Base-by-base conservation (phyloP, 2,888 invertebrate species). In the Drosophila gaucha region DNA sequence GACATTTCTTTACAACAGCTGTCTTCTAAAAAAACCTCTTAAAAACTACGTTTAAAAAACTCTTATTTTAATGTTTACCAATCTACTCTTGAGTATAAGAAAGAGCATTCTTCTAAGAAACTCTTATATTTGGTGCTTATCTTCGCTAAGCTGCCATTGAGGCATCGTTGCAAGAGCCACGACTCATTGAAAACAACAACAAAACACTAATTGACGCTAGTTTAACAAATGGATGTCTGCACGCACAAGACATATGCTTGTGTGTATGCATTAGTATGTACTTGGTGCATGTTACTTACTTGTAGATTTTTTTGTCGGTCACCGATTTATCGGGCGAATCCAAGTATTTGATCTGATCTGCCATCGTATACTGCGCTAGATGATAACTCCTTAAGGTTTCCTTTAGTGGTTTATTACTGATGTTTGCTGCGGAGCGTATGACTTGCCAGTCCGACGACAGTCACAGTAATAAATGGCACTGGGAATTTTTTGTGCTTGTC, bases 301-400 rank as follows among this genome's bases (percentile, higher is more conserved):
- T 95, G 90, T 96, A 96, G 58, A 94, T 92, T 89, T 96, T 97
- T 89, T 95, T 95, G 91, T 97, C 97, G 74, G 94, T 94, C 56
- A 93, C 93, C 49, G 96, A 96, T 92, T 96, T 96, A 31, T 94
- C 93, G 9, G 96, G 96, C 71, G 92, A 91, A 43, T 92, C 82
- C 67, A 94, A 90, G 84, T 91, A 91, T 20, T 66, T 74, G 4
- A 90, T 77, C 24, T 56, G 62, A 1, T 80, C 76, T 10, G 75
- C 59, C 85, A 85, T 87, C 22, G 14, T 50, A 9, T 6, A 1
- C 12, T 18, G 14, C 20, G 4, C 8, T 30, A 6, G 43, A 6
- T 46, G 28, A n/a, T 22, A 31, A 16, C 18, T 51, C 9, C 14
- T 52, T 18, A 9, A 41, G 18, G 10, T 24, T 54, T 9, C 36